Base-by-base conservation (phyloP, 1,140 invertebrate species). In the Physella acuta region DNA sequence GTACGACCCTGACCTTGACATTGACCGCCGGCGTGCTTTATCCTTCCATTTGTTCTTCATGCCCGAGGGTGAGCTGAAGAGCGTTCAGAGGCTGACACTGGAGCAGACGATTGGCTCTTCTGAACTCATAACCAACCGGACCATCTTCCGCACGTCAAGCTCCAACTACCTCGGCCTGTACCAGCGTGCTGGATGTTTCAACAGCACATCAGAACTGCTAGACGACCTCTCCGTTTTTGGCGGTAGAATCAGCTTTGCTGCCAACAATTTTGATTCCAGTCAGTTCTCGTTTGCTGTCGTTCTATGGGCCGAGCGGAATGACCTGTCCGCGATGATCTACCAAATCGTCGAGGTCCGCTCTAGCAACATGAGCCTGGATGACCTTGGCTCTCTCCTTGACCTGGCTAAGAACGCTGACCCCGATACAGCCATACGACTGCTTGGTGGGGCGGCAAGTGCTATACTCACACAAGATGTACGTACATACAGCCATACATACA, bases 1-100 rank as follows among this genome's bases (percentile, higher is more conserved):
- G 1, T 64, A 74, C 39, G 82, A 84, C 68, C 82, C 82, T 1
- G 82, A 84, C 68, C 73, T 82, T 11, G 31, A 69, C 3, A 70
- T 66, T 16, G 71, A 79, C 51, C 51, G 36, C n/a, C 71, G 73
- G 39, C 64, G 75, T 31, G 78, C 73, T 26, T 34, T 81, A 16
- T 52, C 73, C 11, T 80, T 75, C 31, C 71, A 82, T 62, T 55
- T 83, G 14, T 73, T 82, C 37, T 80, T 76, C 62, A 67, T 75
- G 67, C 72, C 74, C 39, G 74, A 77, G n/a, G 30, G 56, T 30
- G 62, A 61, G 2, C 69, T 73, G n/a, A 61, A 68, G 24, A 37
- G 67, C 30, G 60, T 65, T 4, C 58, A 70, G 24, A 30, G n/a
- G 3, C 26, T 71, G 24, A 39, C 71, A 5, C 51, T 75, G 11